Evolutionary conservation across 2,113 vertebrate genomes (phyloP).

Genomic region (Crotophaga sulcirostris): DNA sequence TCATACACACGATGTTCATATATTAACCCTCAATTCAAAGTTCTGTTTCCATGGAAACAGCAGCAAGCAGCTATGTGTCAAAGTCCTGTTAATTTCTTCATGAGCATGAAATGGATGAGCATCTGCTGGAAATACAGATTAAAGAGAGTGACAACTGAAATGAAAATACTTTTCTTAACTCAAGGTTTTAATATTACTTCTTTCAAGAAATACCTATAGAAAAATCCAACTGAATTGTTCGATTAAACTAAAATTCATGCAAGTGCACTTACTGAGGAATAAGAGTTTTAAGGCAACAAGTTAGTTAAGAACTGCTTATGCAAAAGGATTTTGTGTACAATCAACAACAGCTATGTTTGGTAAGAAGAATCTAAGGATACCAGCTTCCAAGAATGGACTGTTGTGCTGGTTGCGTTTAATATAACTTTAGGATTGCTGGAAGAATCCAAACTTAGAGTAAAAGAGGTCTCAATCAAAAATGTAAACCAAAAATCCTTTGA

Average conservation of each 20-base stretch:
- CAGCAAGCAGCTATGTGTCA: not conserved
- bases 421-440: not conserved
- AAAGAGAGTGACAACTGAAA: not conserved
- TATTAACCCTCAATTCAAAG: not conserved
- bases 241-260: not conserved
- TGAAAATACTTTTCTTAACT: not conserved
- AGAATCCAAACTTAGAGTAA: not conserved
- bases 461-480: not conserved
- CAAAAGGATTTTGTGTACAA: not conserved
- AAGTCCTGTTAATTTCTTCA: not conserved
- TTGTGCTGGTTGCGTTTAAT: accelerated
- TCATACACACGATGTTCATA: not conserved
- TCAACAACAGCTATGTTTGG: not conserved
- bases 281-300: not conserved
- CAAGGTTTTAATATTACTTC: not conserved
- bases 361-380: not conserved
- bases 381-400: not conserved
- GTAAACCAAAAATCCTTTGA: not conserved
- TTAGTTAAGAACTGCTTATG: not conserved
- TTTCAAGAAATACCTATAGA: not conserved
- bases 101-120: not conserved
- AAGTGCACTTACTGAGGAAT: not conserved
- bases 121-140: not conserved
- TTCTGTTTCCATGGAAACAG: not conserved
- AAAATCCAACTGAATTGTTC: not conserved